These are phyloP conservation scores for Sebastes schlegelii DNA, from an alignment of 2,113 vertebrate genomes.

Conservation along the genomic window DNA sequence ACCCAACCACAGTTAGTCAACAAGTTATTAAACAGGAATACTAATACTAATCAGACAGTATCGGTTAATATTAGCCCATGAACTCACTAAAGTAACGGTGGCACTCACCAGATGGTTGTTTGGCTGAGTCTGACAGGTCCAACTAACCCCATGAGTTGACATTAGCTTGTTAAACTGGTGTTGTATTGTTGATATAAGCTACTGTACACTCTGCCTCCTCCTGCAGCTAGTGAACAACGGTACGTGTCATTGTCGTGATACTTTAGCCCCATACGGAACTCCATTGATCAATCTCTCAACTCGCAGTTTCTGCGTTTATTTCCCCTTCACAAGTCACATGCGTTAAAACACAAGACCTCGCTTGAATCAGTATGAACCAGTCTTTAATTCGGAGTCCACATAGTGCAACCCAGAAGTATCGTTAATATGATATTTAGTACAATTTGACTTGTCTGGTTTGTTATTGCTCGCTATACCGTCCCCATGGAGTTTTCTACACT, in stretches of 20 bases:
- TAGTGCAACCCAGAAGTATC: neutral
- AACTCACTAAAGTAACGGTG: neutral
- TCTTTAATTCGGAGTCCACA: neutral
- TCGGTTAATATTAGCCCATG: neutral
- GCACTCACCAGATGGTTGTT: slow-evolving; percentile 20
- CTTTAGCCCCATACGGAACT: neutral
- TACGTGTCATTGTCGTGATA: neutral
- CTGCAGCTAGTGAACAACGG: too few relatives aligned
- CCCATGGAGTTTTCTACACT: too few relatives aligned
- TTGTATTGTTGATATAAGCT: too few relatives aligned
- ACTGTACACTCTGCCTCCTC: too few relatives aligned
- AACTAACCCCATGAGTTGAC: neutral
- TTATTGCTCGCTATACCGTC: neutral
- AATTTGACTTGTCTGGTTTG: neutral
- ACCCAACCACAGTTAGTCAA: neutral
- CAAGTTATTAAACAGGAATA: neutral
- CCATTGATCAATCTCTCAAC: neutral
- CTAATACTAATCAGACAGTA: neutral
- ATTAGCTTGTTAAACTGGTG: neutral
- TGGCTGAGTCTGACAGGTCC: slow-evolving; percentile 11
- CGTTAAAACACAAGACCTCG: rapidly evolving
- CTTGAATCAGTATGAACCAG: rapidly evolving
- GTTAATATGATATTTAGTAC: too few relatives aligned
- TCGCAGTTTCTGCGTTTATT: neutral
- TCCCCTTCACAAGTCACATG: neutral